These are phyloP conservation scores for Zygothrica quintamaculata DNA, from an alignment of 2,888 invertebrate genomes.

Conservation along the genomic window DNA sequence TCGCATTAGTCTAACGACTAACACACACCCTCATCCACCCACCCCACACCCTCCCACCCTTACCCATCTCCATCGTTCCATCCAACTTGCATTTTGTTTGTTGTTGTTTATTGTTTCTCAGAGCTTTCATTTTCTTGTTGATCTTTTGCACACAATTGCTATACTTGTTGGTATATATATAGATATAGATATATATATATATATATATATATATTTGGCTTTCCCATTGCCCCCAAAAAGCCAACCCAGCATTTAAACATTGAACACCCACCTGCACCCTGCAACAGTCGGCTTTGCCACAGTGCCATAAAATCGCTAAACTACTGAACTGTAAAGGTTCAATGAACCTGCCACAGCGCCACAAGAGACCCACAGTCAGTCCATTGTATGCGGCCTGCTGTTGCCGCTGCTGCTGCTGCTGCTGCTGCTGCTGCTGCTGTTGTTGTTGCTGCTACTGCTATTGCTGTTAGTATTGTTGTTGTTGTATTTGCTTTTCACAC, in stretches of 20 bases:
- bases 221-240: constrained; percentile 39
- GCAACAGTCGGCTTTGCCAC: constrained; percentile 50
- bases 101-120: constrained; percentile 51
- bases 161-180: constrained; percentile 12
- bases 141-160: constrained; percentile 62
- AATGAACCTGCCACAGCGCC: constrained; percentile 73
- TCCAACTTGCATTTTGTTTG: constrained; percentile 31
- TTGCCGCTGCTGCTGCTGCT: constrained; percentile 19
- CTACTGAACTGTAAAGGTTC: constrained; percentile 82
- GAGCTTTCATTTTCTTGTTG: constrained; percentile 63
- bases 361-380: constrained; percentile 53
- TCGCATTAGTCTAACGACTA: constrained; percentile 56
- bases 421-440: constrained; percentile 31
- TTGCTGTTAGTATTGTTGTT: constrained; percentile 26
- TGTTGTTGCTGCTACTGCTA: constrained; percentile 9
- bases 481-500: constrained; percentile 58
- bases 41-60: neutral
- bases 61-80: too few species aligned
- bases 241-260: constrained; percentile 18
- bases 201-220: constrained; percentile 20
- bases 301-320: constrained; percentile 76
- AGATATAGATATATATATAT: neutral
- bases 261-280: constrained; percentile 16
- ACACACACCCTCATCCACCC: neutral
- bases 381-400: constrained; percentile 46